Evolutionary conservation across 1,140 invertebrate species (phyloP).

Genomic region (Sycophaga agraensis): DNA sequence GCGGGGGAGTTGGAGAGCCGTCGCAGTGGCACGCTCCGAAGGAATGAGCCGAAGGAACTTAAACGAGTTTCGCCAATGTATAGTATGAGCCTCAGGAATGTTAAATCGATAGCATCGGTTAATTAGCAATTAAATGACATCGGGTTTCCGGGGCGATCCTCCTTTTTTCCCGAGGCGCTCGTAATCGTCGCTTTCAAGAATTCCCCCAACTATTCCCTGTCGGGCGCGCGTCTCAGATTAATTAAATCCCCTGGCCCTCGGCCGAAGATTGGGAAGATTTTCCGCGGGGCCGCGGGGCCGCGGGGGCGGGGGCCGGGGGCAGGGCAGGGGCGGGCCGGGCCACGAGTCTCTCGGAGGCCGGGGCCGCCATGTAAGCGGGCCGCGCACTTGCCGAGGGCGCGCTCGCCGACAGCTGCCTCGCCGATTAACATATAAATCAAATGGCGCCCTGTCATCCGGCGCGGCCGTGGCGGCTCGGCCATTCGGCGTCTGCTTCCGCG

Average conservation of each 20-base stretch:
- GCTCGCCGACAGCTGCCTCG: constrained; percentile 34
- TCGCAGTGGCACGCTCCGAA: constrained; percentile 15
- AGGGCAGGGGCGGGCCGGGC: too few relatives aligned
- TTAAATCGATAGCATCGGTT: constrained; percentile 24
- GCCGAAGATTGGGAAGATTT: too few relatives aligned
- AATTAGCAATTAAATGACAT: constrained; percentile 25
- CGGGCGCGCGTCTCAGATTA: too few relatives aligned
- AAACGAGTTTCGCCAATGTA: constrained; percentile 23
- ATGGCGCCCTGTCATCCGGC: constrained; percentile 24
- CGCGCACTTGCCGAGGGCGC: constrained; percentile 22
- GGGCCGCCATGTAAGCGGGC: neutral
- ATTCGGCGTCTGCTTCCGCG: neutral
- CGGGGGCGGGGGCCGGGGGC: too few relatives aligned
- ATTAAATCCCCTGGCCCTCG: too few relatives aligned
- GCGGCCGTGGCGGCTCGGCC: constrained; percentile 15
- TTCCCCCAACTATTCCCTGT: too few relatives aligned
- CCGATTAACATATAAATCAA: constrained; percentile 42
- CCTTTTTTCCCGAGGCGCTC: too few relatives aligned
- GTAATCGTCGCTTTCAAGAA: too few relatives aligned
- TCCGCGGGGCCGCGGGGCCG: too few relatives aligned
- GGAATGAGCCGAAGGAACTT: constrained; percentile 13
- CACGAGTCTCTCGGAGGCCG: too few relatives aligned
- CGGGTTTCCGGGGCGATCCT: too few relatives aligned
- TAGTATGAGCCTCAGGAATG: constrained; percentile 13
- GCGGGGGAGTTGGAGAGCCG: neutral